phyloP scores from a whole-genome alignment of 2,797 vertebrate genomes.

The Petrocephalus sullivani region DNA sequence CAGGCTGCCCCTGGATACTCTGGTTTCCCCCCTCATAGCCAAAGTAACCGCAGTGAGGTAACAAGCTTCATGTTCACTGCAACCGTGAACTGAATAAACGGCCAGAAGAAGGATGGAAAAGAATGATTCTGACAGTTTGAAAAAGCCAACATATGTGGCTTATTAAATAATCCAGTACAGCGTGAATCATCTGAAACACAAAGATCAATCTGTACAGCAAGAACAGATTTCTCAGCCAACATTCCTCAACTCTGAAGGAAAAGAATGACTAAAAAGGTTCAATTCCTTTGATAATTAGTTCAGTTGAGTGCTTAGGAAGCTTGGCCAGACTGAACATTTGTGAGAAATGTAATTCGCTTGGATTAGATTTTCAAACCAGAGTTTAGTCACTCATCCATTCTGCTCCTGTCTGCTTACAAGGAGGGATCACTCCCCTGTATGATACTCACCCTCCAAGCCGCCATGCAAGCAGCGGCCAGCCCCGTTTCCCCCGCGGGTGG shows the following conservation, averaged over 20 bases:
- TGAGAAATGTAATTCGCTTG: not conserved
- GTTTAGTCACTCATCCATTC: not conserved
- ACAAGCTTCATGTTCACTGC: not conserved
- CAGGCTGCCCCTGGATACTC: not conserved
- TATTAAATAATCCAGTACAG: not conserved
- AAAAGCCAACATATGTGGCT: not conserved
- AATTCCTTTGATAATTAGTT: not conserved
- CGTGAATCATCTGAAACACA: not conserved
- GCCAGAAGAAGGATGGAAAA: not conserved
- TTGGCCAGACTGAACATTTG: not conserved
- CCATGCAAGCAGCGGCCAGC: conserved; percentile 79
- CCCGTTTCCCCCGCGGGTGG: conserved; percentile 69
- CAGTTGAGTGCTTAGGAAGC: not conserved
- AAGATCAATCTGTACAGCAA: not conserved
- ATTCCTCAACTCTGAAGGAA: not conserved
- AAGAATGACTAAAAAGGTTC: not conserved
- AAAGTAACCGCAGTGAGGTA: not conserved
- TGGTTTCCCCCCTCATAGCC: not conserved
- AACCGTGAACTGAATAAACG: not conserved
- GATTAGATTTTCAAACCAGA: not conserved
- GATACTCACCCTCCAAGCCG: conserved; percentile 71
- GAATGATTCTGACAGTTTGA: not conserved
- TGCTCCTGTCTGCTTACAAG: not conserved
- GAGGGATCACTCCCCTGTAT: not conserved
- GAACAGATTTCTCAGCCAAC: not conserved